Evolutionary conservation across 2,797 vertebrate species (phyloP).

Genomic region (Scarus forsteni): DNA sequence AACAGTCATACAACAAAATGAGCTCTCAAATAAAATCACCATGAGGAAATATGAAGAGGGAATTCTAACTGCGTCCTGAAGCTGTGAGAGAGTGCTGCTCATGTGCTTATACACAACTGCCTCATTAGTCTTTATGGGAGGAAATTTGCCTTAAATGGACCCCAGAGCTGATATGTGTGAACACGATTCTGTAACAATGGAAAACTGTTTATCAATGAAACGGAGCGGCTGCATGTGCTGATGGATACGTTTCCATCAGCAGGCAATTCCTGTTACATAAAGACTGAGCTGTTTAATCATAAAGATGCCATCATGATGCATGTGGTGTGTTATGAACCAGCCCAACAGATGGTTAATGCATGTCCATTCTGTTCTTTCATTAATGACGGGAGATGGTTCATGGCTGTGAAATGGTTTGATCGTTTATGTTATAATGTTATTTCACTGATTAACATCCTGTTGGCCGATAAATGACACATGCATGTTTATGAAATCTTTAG

Average conservation of each 20-base stretch:
- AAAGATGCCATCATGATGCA: conserved; percentile 24
- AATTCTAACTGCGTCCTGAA: conserved; percentile 12
- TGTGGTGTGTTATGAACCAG: conserved; percentile 15
- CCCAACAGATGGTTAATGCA: conserved; percentile 32
- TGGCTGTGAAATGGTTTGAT: conserved; percentile 19
- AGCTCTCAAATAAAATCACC: conserved; percentile 5
- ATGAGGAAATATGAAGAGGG: conserved; percentile 2
- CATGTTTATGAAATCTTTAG: conserved; percentile 37
- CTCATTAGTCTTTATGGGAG: conserved; percentile 16
- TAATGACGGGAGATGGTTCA: conserved; percentile 18
- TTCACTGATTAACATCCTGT: conserved; percentile 15
- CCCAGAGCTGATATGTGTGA: conserved; percentile 46
- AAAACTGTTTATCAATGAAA: conserved; percentile 15
- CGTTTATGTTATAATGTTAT: conserved; percentile 16
- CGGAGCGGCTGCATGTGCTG: conserved; percentile 32
- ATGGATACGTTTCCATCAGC: neutral
- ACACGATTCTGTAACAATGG: conserved; percentile 26
- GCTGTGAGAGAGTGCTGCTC: conserved; percentile 13
- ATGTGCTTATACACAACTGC: conserved; percentile 1
- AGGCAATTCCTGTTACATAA: neutral
- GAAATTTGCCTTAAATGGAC: conserved; percentile 22
- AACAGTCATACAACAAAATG: conserved; percentile 24
- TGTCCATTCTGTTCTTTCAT: neutral
- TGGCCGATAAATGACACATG: conserved; percentile 30
- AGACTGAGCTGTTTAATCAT: conserved; percentile 8